These are phyloP conservation scores for Lytechinus pictus DNA, from an alignment of 35 echinoderm and acorn worm species.

Conservation along the genomic window DNA sequence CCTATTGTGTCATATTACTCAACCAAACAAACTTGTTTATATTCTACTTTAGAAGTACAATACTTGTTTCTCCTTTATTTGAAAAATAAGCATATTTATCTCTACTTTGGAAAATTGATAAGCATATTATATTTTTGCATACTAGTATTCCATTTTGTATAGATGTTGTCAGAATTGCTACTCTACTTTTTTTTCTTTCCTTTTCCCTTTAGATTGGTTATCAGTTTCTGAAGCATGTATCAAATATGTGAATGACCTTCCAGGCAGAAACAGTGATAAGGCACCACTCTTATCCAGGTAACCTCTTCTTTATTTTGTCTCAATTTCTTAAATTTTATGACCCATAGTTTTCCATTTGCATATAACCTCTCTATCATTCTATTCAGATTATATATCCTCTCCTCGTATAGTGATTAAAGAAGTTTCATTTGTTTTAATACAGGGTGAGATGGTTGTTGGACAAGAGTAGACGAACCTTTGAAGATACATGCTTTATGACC, in stretches of 20 bases:
- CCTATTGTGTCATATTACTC: no score
- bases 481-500: constrained; percentile 60
- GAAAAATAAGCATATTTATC: no score
- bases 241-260: constrained; percentile 36
- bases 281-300: constrained; percentile 65
- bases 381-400: not conserved
- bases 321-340: not conserved
- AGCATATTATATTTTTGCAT: no score
- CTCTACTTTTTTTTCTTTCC: not conserved
- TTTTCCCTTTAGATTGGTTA: constrained; percentile 46
- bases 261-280: constrained; percentile 45
- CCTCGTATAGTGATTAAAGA: no score
- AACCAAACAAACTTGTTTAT: no score
- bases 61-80: no score
- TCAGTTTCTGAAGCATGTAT: not conserved
- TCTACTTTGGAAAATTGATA: no score
- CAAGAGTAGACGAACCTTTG: constrained; percentile 52
- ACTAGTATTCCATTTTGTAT: no score
- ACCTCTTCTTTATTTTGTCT: not conserved
- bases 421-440: not conserved
- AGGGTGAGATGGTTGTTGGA: constrained; percentile 62
- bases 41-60: no score
- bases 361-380: not conserved
- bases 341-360: not conserved
- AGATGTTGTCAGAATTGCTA: not conserved